Percentiles rank a stretch among this genome's conserved stretches.
These are phyloP conservation scores for Drosophila rubida DNA, from an alignment of 2,888 invertebrate genomes.

Conservation along the genomic window DNA sequence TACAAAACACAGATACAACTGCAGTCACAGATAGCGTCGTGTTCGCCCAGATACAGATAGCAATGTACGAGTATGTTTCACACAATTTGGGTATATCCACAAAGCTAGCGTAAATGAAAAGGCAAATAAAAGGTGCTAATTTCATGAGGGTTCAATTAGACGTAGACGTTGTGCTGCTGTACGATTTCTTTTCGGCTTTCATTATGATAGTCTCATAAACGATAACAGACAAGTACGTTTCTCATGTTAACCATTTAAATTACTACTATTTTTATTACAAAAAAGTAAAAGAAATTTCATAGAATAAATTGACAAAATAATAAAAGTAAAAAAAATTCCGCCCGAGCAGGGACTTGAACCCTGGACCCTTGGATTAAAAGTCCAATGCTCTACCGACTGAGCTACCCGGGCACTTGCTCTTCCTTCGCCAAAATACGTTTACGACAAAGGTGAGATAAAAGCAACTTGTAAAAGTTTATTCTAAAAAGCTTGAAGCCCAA, in stretches of 20 bases:
- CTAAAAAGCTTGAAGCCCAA: slow-evolving; percentile 24
- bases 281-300: not conserved
- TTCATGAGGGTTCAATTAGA: slow-evolving; percentile 84
- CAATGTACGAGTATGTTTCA: slow-evolving; percentile 42
- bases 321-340: slow-evolving; percentile 49
- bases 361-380: slow-evolving; percentile 86
- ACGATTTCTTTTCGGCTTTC: slow-evolving; percentile 54
- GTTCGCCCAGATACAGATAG: slow-evolving; percentile 44
- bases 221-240: slow-evolving; percentile 1
- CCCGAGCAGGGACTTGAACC: slow-evolving; percentile 85
- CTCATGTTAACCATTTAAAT: not conserved
- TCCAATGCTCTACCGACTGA: slow-evolving; percentile 86
- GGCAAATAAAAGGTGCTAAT: slow-evolving; percentile 82
- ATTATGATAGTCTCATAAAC: slow-evolving; percentile 25
- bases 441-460: slow-evolving; percentile 9
- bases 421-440: slow-evolving; percentile 8
- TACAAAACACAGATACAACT: slow-evolving; percentile 18
- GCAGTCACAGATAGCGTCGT: slow-evolving; percentile 35
- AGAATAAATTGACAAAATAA: not conserved
- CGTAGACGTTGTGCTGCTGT: slow-evolving; percentile 68
- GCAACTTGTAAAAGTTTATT: not conserved
- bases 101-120: slow-evolving; percentile 71
- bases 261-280: too few relatives aligned
- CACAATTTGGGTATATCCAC: slow-evolving; percentile 73
- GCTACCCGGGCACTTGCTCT: slow-evolving; percentile 79